A percentile compares a stretch with the other conserved stretches of the same genome.
These are phyloP conservation scores for Lysiphlebus fabarum DNA, from an alignment of 1,140 invertebrate species.

Conservation along the genomic window DNA sequence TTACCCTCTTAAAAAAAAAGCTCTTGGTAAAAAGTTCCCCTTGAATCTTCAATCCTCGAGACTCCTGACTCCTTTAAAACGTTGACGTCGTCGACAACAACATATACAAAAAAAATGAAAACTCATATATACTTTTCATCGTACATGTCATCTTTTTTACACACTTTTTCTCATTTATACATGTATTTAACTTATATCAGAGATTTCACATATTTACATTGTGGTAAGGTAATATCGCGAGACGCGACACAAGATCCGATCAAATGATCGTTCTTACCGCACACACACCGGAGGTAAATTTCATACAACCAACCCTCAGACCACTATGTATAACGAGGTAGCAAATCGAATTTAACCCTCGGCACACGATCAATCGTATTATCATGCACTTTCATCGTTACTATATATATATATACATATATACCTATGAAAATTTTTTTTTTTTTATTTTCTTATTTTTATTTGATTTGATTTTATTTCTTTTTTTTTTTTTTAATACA, in stretches of 20 bases:
- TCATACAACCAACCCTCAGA: background rate
- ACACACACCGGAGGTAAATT: background rate
- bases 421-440: background rate
- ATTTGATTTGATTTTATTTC: background rate
- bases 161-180: slow-evolving; percentile 5
- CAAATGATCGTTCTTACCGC: background rate
- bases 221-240: background rate
- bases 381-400: background rate
- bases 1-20: no score
- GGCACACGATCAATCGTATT: slow-evolving; percentile 6
- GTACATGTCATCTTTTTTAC: background rate
- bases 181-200: slow-evolving; percentile 18
- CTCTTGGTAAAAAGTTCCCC: background rate
- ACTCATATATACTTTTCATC: no score
- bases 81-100: no score
- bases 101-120: no score
- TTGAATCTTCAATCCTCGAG: slow-evolving; percentile 12
- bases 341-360: slow-evolving; percentile 14
- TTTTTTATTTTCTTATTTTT: background rate
- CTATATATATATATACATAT: no score
- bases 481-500: no score
- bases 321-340: background rate
- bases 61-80: no score
- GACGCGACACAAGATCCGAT: no score
- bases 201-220: slow-evolving; percentile 24